These are phyloP conservation scores for Pocota personata DNA, from an alignment of 2,888 invertebrate genomes.

Conservation along the genomic window DNA sequence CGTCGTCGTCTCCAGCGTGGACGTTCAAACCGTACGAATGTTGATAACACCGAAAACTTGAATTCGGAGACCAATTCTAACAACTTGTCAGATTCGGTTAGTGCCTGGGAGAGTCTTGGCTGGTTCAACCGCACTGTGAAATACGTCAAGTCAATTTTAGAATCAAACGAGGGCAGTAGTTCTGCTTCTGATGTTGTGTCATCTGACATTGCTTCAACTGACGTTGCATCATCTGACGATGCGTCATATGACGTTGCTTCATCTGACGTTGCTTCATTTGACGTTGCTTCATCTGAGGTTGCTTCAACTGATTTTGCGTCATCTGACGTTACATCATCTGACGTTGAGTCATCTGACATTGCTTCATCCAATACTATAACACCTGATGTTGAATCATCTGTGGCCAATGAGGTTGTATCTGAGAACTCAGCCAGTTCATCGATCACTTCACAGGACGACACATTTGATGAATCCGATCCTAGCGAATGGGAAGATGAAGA, in stretches of 20 bases:
- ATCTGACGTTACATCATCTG: not conserved
- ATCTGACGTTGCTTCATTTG: not conserved
- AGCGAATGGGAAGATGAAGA: not conserved
- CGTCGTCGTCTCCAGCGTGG: not conserved
- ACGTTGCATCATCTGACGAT: not conserved
- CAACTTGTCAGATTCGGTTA: not conserved
- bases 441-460: not conserved
- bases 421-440: not conserved
- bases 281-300: not conserved
- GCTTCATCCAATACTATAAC: not conserved
- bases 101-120: constrained; percentile 1
- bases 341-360: not conserved
- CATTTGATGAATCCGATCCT: not conserved
- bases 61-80: not conserved
- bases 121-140: not conserved
- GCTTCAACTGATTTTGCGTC: not conserved
- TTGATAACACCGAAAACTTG: not conserved
- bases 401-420: not conserved
- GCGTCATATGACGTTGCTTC: not conserved
- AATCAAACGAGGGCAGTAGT: not conserved
- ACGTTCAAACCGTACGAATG: not conserved
- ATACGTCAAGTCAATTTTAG: not conserved
- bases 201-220: not conserved
- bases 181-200: not conserved
- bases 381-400: not conserved